Evolutionary conservation across 2,888 invertebrate species (phyloP).

Genomic region (Ornithoptera priamus): DNA sequence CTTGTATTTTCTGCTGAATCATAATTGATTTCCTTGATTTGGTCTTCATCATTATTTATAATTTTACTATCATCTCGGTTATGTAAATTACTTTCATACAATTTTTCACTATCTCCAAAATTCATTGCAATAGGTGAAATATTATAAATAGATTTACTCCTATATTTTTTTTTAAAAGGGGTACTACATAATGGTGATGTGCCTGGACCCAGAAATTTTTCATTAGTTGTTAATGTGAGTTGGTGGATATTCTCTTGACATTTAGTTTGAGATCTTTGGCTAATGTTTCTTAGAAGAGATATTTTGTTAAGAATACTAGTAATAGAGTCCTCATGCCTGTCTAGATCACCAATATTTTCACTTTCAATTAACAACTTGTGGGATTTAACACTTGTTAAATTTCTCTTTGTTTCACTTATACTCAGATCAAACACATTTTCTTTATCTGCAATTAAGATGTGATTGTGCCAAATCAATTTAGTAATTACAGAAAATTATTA

Average conservation of each 20-base stretch:
- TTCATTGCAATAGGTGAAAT: constrained; percentile 61
- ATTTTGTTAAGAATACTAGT: constrained; percentile 56
- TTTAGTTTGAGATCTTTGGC: constrained; percentile 36
- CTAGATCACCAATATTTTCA: constrained; percentile 40
- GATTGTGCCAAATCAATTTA: neutral
- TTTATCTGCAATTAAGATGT: constrained; percentile 49
- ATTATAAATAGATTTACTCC: constrained; percentile 64
- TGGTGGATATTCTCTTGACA: constrained; percentile 34
- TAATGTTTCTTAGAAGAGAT: constrained; percentile 48
- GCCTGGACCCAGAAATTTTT: constrained; percentile 43
- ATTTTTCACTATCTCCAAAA: constrained; percentile 41
- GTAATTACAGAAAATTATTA: constrained; percentile 10
- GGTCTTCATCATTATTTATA: constrained; percentile 38
- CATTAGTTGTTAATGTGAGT: constrained; percentile 36
- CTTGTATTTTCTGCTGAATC: neutral
- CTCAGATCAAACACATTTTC: constrained; percentile 50
- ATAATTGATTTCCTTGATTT: constrained; percentile 10
- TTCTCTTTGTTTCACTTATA: constrained; percentile 35
- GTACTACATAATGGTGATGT: constrained; percentile 67
- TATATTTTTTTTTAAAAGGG: constrained; percentile 63
- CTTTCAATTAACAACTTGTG: constrained; percentile 60
- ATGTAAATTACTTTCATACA: neutral
- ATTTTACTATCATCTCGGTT: neutral
- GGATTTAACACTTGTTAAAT: constrained; percentile 54
- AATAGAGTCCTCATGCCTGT: constrained; percentile 57